Conservation (phyloP, 2,888 invertebrate species). For the Hydraecia micacea region DNA sequence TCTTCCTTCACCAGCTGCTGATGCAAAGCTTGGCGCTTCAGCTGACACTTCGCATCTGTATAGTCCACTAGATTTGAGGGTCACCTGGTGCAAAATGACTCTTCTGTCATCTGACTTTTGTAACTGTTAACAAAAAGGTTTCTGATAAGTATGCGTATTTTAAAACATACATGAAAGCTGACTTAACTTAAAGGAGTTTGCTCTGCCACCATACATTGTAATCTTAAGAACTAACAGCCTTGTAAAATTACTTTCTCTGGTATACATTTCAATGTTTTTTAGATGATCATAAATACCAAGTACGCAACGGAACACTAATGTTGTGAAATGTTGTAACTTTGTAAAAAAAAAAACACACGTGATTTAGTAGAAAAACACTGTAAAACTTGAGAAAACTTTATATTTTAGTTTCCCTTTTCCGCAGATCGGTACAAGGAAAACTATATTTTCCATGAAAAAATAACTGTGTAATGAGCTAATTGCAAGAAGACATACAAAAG, state of each 20-base stretch:
- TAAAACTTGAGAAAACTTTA: not conserved
- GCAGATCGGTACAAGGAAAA: not conserved
- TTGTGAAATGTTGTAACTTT: not conserved
- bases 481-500: constrained; percentile 57
- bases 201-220: too few relatives aligned
- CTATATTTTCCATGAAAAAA: constrained; percentile 13
- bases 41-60: constrained; percentile 95
- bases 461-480: constrained; percentile 52
- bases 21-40: constrained; percentile 94
- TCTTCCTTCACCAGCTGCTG: constrained; percentile 93
- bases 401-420: constrained; percentile 19
- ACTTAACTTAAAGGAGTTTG: too few relatives aligned
- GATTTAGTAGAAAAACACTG: not conserved
- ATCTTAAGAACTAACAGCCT: too few relatives aligned
- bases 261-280: not conserved
- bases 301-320: not conserved
- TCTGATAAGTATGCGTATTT: not conserved
- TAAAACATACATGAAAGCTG: not conserved
- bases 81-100: constrained; percentile 92
- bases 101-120: constrained; percentile 92
- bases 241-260: not conserved
- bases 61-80: constrained; percentile 92
- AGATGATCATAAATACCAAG: not conserved
- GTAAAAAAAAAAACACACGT: not conserved
- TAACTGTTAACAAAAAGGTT: constrained; percentile 85